Conservation (phyloP, 2,797 vertebrate genomes). For the Lepilemur septentrionalis region DNA sequence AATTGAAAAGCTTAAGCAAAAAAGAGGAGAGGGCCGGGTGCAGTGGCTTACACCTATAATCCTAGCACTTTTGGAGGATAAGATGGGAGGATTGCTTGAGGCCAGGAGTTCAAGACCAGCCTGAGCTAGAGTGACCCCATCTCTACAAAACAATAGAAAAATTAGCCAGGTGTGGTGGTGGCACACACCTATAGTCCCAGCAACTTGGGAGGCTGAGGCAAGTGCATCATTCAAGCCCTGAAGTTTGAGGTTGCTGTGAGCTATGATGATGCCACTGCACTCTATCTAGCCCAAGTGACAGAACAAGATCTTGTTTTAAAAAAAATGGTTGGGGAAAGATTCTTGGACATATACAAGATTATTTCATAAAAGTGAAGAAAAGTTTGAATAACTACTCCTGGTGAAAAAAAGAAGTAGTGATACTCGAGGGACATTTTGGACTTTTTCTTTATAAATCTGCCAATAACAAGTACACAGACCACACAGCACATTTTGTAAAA, state of each 20-base stretch:
- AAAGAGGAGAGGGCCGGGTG: neutral
- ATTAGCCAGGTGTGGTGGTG: neutral
- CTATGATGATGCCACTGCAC: neutral
- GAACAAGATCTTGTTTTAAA: neutral
- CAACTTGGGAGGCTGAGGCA: neutral
- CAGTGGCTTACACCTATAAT: neutral
- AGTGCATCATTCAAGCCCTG: neutral
- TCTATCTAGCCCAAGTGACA: neutral
- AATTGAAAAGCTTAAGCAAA: neutral
- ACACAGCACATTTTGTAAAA: constrained; percentile 28
- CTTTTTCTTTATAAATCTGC: constrained; percentile 27
- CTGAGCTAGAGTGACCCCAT: neutral
- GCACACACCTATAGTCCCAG: neutral
- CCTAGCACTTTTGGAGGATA: neutral
- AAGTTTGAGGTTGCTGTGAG: neutral
- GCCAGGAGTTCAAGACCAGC: neutral
- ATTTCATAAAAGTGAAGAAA: neutral
- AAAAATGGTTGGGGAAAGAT: neutral
- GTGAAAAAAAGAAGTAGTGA: neutral
- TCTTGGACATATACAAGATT: neutral
- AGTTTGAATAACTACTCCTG: neutral
- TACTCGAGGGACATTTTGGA: neutral
- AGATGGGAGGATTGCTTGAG: neutral
- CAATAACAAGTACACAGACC: neutral
- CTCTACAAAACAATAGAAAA: neutral